Conservation (phyloP, 2,888 invertebrate genomes). For the Mylabris sibirica region DNA sequence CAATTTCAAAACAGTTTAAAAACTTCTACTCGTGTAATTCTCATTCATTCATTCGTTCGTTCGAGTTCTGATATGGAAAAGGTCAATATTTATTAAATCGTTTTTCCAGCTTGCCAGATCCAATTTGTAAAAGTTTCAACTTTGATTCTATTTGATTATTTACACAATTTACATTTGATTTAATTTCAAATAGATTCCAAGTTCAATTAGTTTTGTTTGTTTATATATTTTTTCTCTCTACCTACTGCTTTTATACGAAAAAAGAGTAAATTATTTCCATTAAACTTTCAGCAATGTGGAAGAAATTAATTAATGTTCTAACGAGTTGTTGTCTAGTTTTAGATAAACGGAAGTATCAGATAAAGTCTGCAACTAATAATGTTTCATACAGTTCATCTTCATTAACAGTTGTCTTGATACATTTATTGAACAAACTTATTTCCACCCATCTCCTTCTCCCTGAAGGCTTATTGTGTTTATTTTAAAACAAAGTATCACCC, state of each 20-base stretch:
- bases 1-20: conserved; percentile 4
- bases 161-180: conserved; percentile 4
- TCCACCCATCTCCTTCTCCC: neutral
- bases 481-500: neutral
- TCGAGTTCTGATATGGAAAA: conserved; percentile 18
- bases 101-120: neutral
- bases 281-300: too few relatives aligned
- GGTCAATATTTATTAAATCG: conserved; percentile 32
- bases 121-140: neutral
- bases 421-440: neutral
- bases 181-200: neutral
- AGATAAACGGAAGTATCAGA: neutral
- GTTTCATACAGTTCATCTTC: conserved; percentile 35
- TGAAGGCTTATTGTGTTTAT: neutral
- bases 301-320: neutral
- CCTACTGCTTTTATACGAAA: neutral
- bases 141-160: conserved; percentile 6
- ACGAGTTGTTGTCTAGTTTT: conserved; percentile 4
- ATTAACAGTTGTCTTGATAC: conserved; percentile 25
- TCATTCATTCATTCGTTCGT: neutral
- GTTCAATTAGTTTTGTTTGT: neutral
- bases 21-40: neutral
- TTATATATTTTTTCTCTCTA: neutral
- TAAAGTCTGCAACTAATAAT: conserved; percentile 29
- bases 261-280: too few relatives aligned